Base-by-base conservation (phyloP, 2,888 invertebrate genomes). In the Pammene aurita region DNA sequence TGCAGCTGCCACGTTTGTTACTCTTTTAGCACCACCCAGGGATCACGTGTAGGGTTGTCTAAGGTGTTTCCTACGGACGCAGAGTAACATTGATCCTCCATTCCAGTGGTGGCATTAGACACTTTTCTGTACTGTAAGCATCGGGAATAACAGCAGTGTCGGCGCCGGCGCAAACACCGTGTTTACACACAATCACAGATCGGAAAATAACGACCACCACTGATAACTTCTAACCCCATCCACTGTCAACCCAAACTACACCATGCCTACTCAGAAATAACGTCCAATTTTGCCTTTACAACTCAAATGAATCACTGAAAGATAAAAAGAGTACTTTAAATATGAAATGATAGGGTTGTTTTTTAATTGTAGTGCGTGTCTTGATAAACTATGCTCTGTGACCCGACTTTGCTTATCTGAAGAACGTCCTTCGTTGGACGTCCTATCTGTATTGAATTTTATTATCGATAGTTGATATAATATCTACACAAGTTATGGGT, bases 121-220 rank as follows among this genome's bases (percentile, higher is more conserved):
- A 26, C 26, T 26, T 26, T 1, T 26, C 2, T 26, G 54, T 34
- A 34, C 2, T 26, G 54, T 34, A 34, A 34, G 54, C 57, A 9
- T 7, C 26, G 13, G 6, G 18, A 52, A 66, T 66, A 66, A 52
- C 50, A 34, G 35, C 52, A 10, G 11, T 54, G 60, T 66, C 66
- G 13, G 44, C 55, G 14, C 54, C 57, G 48, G 44, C 62, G 57
- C 62, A 63, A 63, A 63, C 67, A 63, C 11, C 41, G 55, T 67
- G 67, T 67, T 67, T 62, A 50, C 62, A 41, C 67, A 67, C 67
- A 67, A 67, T 67, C 67, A 63, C 67, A 67, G 67, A 67, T 67
- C 62, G 62, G 56, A 67, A 67, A 63, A 67, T 67, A 67, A 67
- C 62, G 62, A 63, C 56, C 48, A 11, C 48, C 9, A 4, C 10